Evolutionary conservation across 2,797 vertebrate species (phyloP).

Genomic region (Oophaga sylvatica): DNA sequence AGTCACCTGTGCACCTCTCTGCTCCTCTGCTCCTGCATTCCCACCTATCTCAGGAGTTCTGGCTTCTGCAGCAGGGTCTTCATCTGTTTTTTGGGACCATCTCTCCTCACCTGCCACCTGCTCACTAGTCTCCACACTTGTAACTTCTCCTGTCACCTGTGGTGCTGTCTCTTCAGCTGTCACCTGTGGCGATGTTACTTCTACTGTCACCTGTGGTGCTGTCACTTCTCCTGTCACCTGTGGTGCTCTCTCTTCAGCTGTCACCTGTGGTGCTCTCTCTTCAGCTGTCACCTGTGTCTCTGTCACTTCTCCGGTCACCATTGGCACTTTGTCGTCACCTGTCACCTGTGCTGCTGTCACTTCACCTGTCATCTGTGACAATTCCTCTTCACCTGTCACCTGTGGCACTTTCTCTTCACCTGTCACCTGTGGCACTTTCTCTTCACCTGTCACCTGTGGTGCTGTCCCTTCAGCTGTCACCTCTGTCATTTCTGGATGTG

Average conservation of each 20-base stretch:
- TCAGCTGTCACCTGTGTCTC: neutral
- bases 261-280: neutral
- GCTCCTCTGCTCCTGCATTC: neutral
- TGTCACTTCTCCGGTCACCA: neutral
- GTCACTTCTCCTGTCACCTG: neutral
- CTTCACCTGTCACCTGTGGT: neutral
- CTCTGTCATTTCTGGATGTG: neutral
- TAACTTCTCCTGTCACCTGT: neutral
- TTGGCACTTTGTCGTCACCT: neutral
- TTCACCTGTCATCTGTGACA: neutral
- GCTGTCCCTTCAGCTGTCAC: neutral
- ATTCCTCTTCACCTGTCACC: too few species aligned
- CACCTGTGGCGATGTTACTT: neutral
- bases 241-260: neutral
- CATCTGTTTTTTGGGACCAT: neutral
- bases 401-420: too few species aligned
- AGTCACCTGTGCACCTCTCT: neutral
- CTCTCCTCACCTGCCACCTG: neutral
- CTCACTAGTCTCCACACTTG: neutral
- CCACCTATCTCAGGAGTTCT: neutral
- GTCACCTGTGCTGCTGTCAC: neutral
- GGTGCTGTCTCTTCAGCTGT: neutral
- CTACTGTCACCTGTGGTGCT: neutral
- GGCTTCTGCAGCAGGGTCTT: neutral
- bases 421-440: too few species aligned